Percentiles rank a stretch among this genome's conserved stretches.
These are phyloP conservation scores for Calidris pygmaea DNA, from an alignment of 2,113 vertebrate species.

Conservation along the genomic window DNA sequence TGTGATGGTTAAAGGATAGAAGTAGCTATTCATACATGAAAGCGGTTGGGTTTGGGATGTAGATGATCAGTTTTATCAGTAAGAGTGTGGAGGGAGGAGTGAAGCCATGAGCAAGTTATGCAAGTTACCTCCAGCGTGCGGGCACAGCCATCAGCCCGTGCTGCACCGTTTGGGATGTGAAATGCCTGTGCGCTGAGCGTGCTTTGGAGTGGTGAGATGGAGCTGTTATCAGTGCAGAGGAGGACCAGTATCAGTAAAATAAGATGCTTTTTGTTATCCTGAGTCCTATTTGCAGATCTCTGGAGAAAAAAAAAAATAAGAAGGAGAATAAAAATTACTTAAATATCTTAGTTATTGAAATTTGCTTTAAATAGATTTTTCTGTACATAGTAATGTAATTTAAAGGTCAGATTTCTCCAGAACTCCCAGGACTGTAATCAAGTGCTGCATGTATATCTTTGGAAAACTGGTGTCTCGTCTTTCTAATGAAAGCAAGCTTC, in stretches of 20 bases:
- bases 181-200: neutral
- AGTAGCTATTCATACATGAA: neutral
- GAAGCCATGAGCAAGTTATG: neutral
- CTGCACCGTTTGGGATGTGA: rapidly evolving
- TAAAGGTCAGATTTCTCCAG: constrained; percentile 64
- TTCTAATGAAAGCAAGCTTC: constrained; percentile 59
- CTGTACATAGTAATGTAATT: constrained; percentile 36
- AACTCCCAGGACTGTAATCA: constrained; percentile 59
- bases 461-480: constrained; percentile 56
- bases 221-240: neutral
- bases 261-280: neutral
- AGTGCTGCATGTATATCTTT: constrained; percentile 47
- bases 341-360: constrained; percentile 45
- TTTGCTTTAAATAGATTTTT: constrained; percentile 54
- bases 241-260: neutral
- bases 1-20: neutral
- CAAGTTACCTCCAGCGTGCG: neutral
- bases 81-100: neutral
- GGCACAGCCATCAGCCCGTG: rapidly evolving
- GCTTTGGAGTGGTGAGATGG: neutral
- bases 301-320: too few species aligned
- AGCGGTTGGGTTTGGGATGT: neutral
- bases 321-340: neutral
- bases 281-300: neutral
- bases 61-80: neutral